Evolutionary conservation across 1,140 invertebrate genomes (phyloP), one percentile per base, ranked within the genome.

Genomic region (Prorops nasuta): DNA sequence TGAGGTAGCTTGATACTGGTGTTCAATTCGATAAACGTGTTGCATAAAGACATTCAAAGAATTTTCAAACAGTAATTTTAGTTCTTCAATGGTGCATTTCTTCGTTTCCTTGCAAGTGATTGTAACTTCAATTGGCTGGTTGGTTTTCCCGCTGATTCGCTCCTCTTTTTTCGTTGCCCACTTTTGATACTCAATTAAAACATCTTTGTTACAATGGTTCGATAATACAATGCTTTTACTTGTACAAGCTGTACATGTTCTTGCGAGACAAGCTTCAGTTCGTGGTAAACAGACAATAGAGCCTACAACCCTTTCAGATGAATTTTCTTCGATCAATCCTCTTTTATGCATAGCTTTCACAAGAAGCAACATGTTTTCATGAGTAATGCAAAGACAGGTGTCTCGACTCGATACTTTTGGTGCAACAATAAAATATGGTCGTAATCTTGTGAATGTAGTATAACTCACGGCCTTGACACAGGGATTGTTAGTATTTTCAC

Each of bases 291-390:
- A 56, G 9, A 44, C 46, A 15, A 56, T 34, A 44, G 36, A 54
- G 10, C 17, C 50, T 28, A 54, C n/a, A 46, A 54, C 20, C 42
- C 54, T 48, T 3, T 54, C 16, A n/a, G 46, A 20, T 1, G 50
- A 35, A 44, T 48, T 53, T 53, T 52, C 40, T 49, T 2, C 21
- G 7, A 58, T 10, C 17, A 58, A 31, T 35, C 50, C 49, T 10
- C 31, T 28, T 18, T 20, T 22, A 36, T 54, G 38, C 41, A 50
- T 36, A 47, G 50, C 20, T 19, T 41, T 20, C 6, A 58, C 31
- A 17, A 54, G 24, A 21, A 48, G 39, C 28, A 16, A 43, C 22
- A 58, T 46, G 18, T 54, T 58, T 54, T 50, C 46, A 50, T 58
- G 46, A 20, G 22, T 39, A 31, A 54, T 19, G 38, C 55, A 58